These are phyloP conservation scores for Hydroisotoma schaefferi DNA, from an alignment of 2,888 invertebrate species.

Conservation along the genomic window DNA sequence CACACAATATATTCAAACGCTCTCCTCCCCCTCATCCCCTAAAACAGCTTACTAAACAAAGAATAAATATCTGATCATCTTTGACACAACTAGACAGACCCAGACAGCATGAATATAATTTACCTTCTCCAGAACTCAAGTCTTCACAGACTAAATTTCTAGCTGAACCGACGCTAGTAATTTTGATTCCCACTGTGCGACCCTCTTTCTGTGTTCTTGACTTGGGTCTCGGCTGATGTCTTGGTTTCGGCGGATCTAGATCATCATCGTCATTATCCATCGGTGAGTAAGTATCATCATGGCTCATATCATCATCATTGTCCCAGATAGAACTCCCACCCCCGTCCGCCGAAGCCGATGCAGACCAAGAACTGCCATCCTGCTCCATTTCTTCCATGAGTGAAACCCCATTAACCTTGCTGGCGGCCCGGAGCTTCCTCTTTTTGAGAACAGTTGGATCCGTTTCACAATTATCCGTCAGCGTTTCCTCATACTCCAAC, in stretches of 20 bases:
- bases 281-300: conserved; percentile 1
- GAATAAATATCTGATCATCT: too few species aligned
- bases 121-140: conserved; percentile 5
- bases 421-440: background rate
- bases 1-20: too few species aligned
- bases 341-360: background rate
- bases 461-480: conserved; percentile 14
- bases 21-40: too few species aligned
- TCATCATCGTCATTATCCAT: background rate
- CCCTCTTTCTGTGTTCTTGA: too few species aligned
- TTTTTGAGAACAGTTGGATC: conserved; percentile 1
- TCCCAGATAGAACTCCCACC: background rate
- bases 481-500: conserved; percentile 14
- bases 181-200: conserved; percentile 6
- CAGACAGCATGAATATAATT: background rate
- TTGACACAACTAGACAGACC: too few species aligned
- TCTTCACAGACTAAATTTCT: conserved; percentile 1
- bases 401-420: background rate
- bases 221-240: background rate
- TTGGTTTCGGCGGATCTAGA: conserved; percentile 1
- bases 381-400: conserved; percentile 10
- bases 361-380: background rate
- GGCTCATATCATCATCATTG: conserved; percentile 7
- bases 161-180: conserved; percentile 9
- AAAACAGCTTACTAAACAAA: too few species aligned